phyloP scores from a whole-genome alignment of 2,888 invertebrate species.

The Malacosoma neustria region DNA sequence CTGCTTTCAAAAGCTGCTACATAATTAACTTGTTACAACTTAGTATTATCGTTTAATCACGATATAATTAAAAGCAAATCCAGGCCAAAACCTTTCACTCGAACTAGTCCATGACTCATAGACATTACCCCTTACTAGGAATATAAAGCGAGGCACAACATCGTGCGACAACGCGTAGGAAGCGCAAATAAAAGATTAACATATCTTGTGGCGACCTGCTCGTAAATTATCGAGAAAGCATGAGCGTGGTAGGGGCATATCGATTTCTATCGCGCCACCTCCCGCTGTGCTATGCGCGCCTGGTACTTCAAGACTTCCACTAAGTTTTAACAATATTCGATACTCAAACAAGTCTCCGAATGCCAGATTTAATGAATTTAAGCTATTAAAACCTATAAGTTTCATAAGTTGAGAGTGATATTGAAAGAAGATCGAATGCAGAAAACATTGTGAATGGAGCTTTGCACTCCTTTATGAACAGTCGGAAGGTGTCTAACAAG shows the following conservation, averaged over 20 bases:
- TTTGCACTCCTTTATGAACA: too few species aligned
- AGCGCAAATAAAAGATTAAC: conserved; percentile 40
- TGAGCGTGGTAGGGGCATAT: conserved; percentile 29
- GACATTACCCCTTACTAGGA: neutral
- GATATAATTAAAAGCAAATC: neutral
- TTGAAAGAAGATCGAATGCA: too few species aligned
- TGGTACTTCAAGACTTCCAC: conserved; percentile 15
- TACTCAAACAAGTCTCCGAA: neutral
- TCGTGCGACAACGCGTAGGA: conserved; percentile 25
- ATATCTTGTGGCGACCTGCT: conserved; percentile 19
- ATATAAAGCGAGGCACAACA: neutral
- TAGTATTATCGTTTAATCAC: neutral
- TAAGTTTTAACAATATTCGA: conserved; percentile 8
- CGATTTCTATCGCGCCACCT: conserved; percentile 54
- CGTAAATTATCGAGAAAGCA: conserved; percentile 42
- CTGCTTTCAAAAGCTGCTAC: neutral
- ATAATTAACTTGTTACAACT: neutral
- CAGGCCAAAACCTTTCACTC: neutral
- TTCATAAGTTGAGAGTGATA: too few species aligned
- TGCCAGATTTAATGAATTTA: too few species aligned
- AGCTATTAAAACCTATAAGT: too few species aligned
- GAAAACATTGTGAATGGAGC: too few species aligned
- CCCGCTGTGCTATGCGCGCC: conserved; percentile 37
- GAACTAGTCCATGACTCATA: neutral
- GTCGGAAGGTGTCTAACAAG: too few species aligned